These are phyloP conservation scores for Dicranocentrus wangi DNA, from an alignment of 2,888 invertebrate species.

Conservation along the genomic window DNA sequence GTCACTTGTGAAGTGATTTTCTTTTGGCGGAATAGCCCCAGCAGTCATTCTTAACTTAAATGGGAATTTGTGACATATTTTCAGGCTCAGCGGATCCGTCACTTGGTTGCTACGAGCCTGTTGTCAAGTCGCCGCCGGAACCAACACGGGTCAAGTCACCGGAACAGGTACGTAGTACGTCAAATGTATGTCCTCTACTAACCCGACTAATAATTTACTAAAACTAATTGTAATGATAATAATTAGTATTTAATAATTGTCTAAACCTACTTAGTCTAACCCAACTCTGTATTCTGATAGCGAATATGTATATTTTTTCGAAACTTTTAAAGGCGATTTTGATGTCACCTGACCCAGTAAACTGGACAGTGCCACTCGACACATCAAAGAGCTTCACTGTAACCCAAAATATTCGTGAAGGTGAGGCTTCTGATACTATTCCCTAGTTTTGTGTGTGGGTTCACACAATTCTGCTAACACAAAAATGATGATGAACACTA, in stretches of 20 bases:
- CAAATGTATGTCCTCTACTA: no score
- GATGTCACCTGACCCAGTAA: constrained; percentile 94
- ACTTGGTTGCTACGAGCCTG: constrained; percentile 78
- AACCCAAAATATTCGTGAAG: constrained; percentile 86
- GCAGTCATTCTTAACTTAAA: constrained; percentile 2
- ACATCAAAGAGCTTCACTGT: constrained; percentile 95
- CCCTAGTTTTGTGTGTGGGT: background rate
- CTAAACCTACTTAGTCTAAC: no score
- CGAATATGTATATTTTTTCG: background rate
- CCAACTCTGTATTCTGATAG: background rate
- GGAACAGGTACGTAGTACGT: constrained; percentile 78
- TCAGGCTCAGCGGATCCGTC: constrained; percentile 73
- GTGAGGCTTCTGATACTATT: constrained; percentile 62
- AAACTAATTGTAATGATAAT: background rate
- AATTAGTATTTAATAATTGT: no score
- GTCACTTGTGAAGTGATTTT: constrained; percentile 21
- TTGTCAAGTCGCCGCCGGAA: constrained; percentile 93
- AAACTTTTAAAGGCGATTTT: constrained; percentile 82
- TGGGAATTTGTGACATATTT: constrained; percentile 2
- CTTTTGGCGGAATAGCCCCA: background rate
- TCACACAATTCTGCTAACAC: background rate
- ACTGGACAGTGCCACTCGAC: constrained; percentile 95
- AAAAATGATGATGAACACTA: background rate
- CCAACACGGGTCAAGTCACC: constrained; percentile 94
- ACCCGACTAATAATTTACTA: no score